Conservation (phyloP, 2,797 vertebrate species). For the Halcyon smyrnensis region DNA sequence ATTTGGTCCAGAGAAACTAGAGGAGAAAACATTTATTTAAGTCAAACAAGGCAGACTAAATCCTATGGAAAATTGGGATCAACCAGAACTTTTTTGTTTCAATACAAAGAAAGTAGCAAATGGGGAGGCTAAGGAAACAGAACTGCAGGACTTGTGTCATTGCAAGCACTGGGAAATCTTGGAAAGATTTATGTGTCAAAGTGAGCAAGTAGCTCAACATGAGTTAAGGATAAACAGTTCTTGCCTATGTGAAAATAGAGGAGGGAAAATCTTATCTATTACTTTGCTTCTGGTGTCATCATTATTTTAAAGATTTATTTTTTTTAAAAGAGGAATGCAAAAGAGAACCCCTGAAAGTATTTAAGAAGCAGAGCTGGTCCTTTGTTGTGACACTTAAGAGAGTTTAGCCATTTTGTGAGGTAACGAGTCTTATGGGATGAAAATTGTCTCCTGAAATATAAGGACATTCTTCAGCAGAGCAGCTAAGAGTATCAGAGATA, state of each 20-base stretch:
- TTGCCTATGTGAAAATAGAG: neutral
- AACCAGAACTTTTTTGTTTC: neutral
- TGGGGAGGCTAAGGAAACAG: neutral
- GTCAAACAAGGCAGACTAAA: neutral
- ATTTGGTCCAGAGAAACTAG: neutral
- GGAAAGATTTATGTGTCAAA: neutral
- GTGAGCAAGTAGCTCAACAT: neutral
- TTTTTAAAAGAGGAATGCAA: neutral
- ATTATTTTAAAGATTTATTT: neutral
- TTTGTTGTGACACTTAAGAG: neutral
- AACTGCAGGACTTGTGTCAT: neutral
- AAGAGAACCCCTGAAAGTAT: neutral
- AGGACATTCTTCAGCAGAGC: neutral
- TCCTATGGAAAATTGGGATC: neutral
- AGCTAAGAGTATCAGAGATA: neutral
- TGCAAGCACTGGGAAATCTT: neutral
- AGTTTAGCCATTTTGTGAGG: neutral
- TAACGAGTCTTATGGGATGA: neutral
- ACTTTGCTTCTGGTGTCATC: neutral
- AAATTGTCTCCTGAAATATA: neutral
- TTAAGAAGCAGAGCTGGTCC: neutral
- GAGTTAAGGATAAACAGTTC: neutral
- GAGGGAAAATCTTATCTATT: neutral
- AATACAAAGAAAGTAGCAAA: neutral
- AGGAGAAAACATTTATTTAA: neutral